Evolutionary conservation across 2,797 vertebrate species (phyloP).

Genomic region (Amphiprion clarkii): DNA sequence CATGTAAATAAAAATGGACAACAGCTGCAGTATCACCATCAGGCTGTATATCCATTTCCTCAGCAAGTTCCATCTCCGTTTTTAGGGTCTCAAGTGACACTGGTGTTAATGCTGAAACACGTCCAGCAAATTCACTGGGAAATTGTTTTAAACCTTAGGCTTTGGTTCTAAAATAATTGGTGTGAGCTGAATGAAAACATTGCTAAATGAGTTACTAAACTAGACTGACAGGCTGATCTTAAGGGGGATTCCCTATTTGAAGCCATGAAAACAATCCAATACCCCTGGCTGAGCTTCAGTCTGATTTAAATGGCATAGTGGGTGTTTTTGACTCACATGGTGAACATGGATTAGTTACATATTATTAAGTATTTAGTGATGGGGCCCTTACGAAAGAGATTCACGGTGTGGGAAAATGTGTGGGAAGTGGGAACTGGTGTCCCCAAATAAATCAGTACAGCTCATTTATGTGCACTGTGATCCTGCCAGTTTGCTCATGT

Average conservation of each 20-base stretch:
- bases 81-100: background rate
- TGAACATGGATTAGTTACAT: slow-evolving; percentile 7
- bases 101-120: background rate
- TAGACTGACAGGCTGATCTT: background rate
- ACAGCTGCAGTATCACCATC: background rate
- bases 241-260: background rate
- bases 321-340: background rate
- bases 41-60: background rate
- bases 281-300: background rate
- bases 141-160: background rate
- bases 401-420: background rate
- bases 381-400: background rate
- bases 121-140: background rate
- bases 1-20: background rate
- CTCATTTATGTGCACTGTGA: slow-evolving; percentile 15
- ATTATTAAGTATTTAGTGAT: slow-evolving; percentile 12
- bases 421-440: slow-evolving; percentile 13
- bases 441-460: slow-evolving; percentile 10
- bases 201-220: background rate
- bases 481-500: background rate
- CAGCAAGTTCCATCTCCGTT: background rate
- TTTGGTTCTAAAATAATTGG: background rate
- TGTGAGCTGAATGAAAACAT: background rate
- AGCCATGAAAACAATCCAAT: background rate
- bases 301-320: background rate